Conservation (phyloP, 2,888 invertebrate genomes). For the Rhaphigaster nebulosa region DNA sequence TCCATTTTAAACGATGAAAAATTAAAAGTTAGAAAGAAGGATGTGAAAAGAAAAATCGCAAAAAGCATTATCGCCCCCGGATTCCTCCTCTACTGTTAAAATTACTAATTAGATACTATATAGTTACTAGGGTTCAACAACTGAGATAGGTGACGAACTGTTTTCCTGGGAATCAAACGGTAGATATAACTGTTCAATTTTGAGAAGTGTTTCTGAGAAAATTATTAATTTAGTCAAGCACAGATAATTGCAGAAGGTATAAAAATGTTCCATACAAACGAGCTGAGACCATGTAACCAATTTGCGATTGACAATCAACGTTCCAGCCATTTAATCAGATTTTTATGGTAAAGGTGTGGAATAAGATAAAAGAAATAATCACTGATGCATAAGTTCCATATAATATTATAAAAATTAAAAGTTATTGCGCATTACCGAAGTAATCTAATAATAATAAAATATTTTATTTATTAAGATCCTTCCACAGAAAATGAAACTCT, state of each 20-base stretch:
- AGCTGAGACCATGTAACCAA: neutral
- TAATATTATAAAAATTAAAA: neutral
- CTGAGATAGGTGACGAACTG: neutral
- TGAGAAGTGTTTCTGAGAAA: neutral
- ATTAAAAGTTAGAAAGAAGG: neutral
- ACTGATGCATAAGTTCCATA: neutral
- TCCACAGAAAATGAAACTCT: too few species aligned
- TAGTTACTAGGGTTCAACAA: too few species aligned
- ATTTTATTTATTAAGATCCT: too few species aligned
- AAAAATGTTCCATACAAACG: neutral
- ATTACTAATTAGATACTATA: neutral
- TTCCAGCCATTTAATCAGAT: neutral
- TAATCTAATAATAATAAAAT: neutral
- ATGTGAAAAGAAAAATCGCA: neutral
- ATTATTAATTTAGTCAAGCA: neutral
- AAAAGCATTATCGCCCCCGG: too few species aligned
- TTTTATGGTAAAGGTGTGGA: neutral
- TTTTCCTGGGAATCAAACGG: conserved; percentile 13
- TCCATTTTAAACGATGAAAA: too few species aligned
- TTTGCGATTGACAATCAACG: neutral
- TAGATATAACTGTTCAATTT: conserved; percentile 5
- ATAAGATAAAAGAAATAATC: neutral
- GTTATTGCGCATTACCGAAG: neutral
- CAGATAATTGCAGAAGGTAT: neutral
- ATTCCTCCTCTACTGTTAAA: neutral